These are phyloP conservation scores for human (Homo sapiens) DNA, from an alignment of 2,113 vertebrate genomes.

Conservation along the genomic window DNA sequence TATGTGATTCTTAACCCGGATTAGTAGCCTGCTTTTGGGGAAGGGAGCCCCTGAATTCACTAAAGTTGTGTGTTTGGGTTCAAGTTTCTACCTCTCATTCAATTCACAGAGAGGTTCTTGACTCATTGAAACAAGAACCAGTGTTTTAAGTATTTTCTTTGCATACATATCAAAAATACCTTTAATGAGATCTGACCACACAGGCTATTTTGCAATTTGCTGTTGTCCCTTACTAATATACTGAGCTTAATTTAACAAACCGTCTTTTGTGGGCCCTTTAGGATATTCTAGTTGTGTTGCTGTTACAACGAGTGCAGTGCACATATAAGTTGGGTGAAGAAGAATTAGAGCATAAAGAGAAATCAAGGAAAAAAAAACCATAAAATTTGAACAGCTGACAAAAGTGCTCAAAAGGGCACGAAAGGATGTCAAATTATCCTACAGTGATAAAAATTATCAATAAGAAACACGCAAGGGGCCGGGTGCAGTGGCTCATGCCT, in stretches of 20 bases:
- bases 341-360: background rate
- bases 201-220: background rate
- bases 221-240: background rate
- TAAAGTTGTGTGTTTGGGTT: background rate
- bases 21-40: background rate
- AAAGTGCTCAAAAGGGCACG: background rate
- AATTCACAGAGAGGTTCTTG: background rate
- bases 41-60: background rate
- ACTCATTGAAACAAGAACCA: background rate
- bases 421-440: background rate
- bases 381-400: background rate
- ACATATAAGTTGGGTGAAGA: background rate
- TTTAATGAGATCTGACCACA: background rate
- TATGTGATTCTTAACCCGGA: background rate
- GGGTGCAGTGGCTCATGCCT: no score
- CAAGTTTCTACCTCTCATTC: background rate
- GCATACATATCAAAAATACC: background rate
- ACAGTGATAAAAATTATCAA: background rate
- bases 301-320: background rate
- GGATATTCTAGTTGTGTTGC: background rate
- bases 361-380: conserved; percentile 8
- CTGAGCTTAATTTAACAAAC: background rate
- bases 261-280: background rate
- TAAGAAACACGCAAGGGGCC: background rate
- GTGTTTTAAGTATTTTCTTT: background rate